Base-by-base conservation (phyloP, 23 tunicate genomes). In the Trididemnum clinides region DNA sequence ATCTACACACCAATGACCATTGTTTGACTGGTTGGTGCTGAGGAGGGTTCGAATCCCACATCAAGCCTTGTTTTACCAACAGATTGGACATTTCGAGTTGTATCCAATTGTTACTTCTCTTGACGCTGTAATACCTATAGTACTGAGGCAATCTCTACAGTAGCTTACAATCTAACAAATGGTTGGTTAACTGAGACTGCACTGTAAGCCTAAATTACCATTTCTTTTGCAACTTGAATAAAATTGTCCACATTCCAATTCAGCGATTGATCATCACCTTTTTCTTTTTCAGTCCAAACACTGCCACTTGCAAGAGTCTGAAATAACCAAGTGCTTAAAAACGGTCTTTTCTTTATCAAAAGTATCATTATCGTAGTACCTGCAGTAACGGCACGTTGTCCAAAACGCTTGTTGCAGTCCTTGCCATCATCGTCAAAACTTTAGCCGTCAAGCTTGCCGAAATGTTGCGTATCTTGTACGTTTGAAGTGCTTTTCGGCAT, bases 201-300 rank as follows among this genome's bases (percentile, higher is more conserved):
- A n/a, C n/a, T n/a, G n/a, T n/a, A n/a, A n/a, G n/a, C n/a, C n/a
- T n/a, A 69, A 5, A 64, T 71, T 64, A 92, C 97, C 97, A 77
- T 50, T 73, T 92, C 97, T 34, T 77, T 82, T 4, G 82, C 79
- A 22, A 81, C 91, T 54, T 82, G 91, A 34, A 92, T 78, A 34
- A 92, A 92, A 39, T 50, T 78, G 31, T 88, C 88, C 23, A 92
- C 91, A 38, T 92, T 92, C 97, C 97, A 92, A 28, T 78, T 25
- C 10, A 57, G 71, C 15, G 39, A 19, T 21, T 28, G 69, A 18
- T 92, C 97, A 2, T 87, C 91, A 4, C 51, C 25, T 69, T 82
- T 92, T 33, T 92, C 91, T 66, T 92, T 92, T 38, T 76, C 38
- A 2, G 82, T 91, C 97, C 97, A 92, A 18, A 28, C 54, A n/a